Base-by-base conservation (phyloP, 2,113 vertebrate species). In the Spilogale gracilis region DNA sequence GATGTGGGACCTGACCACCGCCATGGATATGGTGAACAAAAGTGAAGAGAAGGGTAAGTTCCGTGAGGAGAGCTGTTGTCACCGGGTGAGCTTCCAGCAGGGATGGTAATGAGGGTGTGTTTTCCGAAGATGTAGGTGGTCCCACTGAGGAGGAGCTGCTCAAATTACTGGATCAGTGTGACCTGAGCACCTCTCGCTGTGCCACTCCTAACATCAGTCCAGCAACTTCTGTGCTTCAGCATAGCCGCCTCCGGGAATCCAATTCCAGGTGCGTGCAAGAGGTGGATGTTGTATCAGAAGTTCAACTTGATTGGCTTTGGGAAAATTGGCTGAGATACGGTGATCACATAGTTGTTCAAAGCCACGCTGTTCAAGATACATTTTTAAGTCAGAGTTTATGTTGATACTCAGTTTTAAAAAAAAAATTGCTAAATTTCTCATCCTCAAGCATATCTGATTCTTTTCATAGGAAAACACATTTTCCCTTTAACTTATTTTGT, bases 1-100 rank as follows among this genome's bases (percentile, higher is more conserved):
- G 96, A 99, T 99, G 99, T 99, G 99, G 99, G 99, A 99, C 96
- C 99, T 99, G 96, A 99, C 99, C 84, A 99, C 99, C 0, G 99
- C 99, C 6, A 99, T 99, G 99, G 99, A 99, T 96, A 99, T 99
- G 56, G 99, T 99, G 60, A 99, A 99, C 98, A 99, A 99, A 98
- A 99, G 98, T 23, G 99, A 99, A 97, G 99, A 99, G 80, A 99
- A 98, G 98, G 99, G 99, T 99, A 99, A 97, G 96, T n/a, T 52
- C 32, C 16, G 0, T 20, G 3, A 3, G 10, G 25, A 12, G 1
- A 30, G 48, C 5, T 2, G 54, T 8, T 32, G 65, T 65, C 65
- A 38, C 56, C 0, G 18, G 30, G 61, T 14, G 4, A 18, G 30
- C 2, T 85, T 43, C 9, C 0, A 1, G 48, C 6, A 65, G 50